Percentiles rank a stretch among this genome's conserved stretches.
phyloP scores from a whole-genome alignment of 2,113 vertebrate species.

The Melanostigma gelatinosum region DNA sequence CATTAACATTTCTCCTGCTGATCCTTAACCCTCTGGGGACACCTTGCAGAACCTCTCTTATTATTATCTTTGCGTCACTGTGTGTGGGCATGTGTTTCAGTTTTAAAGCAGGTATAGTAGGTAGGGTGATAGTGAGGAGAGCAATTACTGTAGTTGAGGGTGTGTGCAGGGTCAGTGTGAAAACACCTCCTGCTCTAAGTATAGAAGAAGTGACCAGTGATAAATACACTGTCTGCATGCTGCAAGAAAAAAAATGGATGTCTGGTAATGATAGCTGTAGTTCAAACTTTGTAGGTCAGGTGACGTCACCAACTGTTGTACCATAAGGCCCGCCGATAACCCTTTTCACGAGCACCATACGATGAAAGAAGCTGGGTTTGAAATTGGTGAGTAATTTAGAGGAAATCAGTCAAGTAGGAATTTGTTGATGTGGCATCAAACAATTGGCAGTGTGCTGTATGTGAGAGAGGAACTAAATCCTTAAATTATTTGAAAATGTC shows the following conservation, averaged over 20 bases:
- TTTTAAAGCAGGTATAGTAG: constrained; percentile 15
- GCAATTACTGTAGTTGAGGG: constrained; percentile 34
- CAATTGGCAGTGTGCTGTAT: background rate
- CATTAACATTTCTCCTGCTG: constrained; percentile 84
- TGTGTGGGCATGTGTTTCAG: constrained; percentile 24
- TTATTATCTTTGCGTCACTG: constrained; percentile 45
- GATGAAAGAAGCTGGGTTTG: background rate
- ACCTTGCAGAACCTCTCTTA: constrained; percentile 66
- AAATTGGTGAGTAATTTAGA: background rate
- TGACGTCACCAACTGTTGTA: background rate
- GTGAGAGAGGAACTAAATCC: background rate
- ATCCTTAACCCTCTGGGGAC: constrained; percentile 74
- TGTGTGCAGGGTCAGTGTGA: constrained; percentile 14
- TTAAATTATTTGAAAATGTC: background rate
- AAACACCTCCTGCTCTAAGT: constrained; percentile 14
- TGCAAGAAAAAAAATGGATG: background rate
- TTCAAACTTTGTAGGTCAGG: background rate
- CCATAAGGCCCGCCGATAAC: background rate
- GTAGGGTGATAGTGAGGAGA: constrained; percentile 23
- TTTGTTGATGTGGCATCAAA: background rate
- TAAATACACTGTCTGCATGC: background rate
- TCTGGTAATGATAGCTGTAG: background rate
- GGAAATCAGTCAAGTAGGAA: background rate
- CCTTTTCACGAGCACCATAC: background rate
- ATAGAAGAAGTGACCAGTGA: constrained; percentile 12